These are phyloP conservation scores for Mya arenaria DNA, from an alignment of 1,140 invertebrate genomes.

Conservation along the genomic window DNA sequence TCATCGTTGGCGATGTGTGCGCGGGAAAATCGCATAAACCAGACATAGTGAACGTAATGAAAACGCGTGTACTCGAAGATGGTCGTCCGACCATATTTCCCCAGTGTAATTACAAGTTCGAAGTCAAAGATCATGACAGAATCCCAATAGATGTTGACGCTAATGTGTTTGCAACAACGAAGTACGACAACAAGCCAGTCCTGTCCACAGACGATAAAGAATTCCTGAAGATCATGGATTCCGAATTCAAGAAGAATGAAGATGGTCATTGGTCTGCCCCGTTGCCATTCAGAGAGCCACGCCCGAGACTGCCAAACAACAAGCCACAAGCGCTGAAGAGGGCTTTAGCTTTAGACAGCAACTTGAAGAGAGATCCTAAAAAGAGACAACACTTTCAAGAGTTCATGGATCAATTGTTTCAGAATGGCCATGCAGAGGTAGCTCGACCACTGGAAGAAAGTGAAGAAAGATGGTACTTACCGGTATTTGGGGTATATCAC, in stretches of 20 bases:
- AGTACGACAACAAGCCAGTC: conserved; percentile 40
- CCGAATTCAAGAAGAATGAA: not conserved
- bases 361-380: conserved; percentile 11
- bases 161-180: too few species aligned
- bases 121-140: too few species aligned
- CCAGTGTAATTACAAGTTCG: too few species aligned
- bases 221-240: conserved; percentile 52
- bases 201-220: conserved; percentile 43
- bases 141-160: too few species aligned
- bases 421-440: conserved; percentile 43
- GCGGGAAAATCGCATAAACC: too few species aligned
- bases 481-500: conserved; percentile 41
- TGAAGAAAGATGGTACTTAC: conserved; percentile 45
- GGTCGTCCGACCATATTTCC: too few species aligned
- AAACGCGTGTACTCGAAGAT: too few species aligned
- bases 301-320: conserved; percentile 50
- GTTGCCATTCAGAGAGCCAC: conserved; percentile 31
- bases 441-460: not conserved
- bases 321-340: conserved; percentile 8
- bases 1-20: too few species aligned
- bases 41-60: too few species aligned
- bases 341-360: conserved; percentile 8
- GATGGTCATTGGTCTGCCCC: conserved; percentile 42
- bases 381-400: conserved; percentile 51
- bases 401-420: conserved; percentile 53